These are phyloP conservation scores for Margarornis squamiger DNA, from an alignment of 2,797 vertebrate genomes.

Conservation along the genomic window DNA sequence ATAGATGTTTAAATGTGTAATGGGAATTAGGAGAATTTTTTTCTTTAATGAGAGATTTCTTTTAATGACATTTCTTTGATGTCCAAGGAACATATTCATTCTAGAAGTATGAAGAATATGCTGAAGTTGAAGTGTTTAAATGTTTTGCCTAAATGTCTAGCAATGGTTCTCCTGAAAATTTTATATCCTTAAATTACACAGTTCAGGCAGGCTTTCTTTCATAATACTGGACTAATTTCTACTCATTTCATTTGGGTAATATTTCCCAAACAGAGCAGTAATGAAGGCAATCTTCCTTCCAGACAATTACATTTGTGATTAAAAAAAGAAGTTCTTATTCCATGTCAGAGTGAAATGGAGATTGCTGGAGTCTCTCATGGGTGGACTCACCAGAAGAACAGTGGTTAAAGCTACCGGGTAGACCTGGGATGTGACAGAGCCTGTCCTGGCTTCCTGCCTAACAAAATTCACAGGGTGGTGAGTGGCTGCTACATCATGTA, in stretches of 20 bases:
- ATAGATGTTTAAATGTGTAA: background rate
- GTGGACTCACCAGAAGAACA: background rate
- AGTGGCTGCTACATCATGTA: background rate
- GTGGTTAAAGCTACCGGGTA: background rate
- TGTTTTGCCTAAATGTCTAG: slow-evolving; percentile 11
- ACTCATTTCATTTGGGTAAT: background rate
- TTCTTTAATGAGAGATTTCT: background rate
- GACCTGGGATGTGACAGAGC: background rate
- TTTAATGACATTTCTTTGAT: background rate
- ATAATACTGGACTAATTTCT: background rate
- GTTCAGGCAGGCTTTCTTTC: background rate
- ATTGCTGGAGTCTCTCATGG: background rate
- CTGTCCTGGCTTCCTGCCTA: background rate
- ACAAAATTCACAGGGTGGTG: background rate
- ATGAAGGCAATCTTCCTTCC: background rate
- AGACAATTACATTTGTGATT: background rate
- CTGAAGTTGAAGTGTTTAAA: slow-evolving; percentile 1
- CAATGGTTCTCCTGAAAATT: slow-evolving; percentile 9
- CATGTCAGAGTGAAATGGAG: background rate
- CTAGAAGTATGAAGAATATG: background rate
- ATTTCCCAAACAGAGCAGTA: background rate
- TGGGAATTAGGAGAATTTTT: background rate
- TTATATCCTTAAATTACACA: background rate
- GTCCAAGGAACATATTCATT: background rate
- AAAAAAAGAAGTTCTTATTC: background rate